Percentiles rank a stretch among this genome's conserved stretches.
Conservation (phyloP, 2,888 invertebrate genomes). For the Hoplodrina ambigua region DNA sequence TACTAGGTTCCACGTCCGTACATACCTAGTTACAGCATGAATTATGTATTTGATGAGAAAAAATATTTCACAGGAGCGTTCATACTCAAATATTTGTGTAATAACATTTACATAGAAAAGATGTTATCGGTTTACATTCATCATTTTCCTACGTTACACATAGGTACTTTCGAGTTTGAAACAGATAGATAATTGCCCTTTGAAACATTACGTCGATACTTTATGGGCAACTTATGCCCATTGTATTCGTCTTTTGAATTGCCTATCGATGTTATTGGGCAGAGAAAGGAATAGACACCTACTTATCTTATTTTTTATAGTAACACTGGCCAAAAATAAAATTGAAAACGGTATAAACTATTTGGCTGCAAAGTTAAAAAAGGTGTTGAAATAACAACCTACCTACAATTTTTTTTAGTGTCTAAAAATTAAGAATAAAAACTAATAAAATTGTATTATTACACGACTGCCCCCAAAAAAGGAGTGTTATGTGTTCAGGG, state of each 20-base stretch:
- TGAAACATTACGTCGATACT: constrained; percentile 13
- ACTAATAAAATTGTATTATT: too few species aligned
- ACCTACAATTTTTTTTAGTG: not conserved
- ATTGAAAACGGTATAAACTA: too few species aligned
- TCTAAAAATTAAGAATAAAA: too few species aligned
- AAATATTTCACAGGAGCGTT: constrained; percentile 32
- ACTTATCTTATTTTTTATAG: too few species aligned
- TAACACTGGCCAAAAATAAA: not conserved
- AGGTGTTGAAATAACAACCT: not conserved
- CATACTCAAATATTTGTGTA: constrained; percentile 45
- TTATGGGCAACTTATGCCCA: constrained; percentile 13
- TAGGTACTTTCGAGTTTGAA: constrained; percentile 11
- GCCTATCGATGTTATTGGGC: not conserved
- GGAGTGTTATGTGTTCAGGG: too few species aligned
- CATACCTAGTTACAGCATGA: constrained; percentile 13
- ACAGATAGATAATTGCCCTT: constrained; percentile 16
- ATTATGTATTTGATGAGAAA: constrained; percentile 49
- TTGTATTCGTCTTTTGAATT: constrained; percentile 16
- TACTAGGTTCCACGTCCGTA: not conserved
- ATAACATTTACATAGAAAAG: constrained; percentile 54
- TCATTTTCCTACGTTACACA: constrained; percentile 38
- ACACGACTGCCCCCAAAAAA: too few species aligned
- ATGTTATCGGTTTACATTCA: constrained; percentile 43
- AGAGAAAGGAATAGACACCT: not conserved
- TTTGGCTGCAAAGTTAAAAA: not conserved